phyloP scores from a whole-genome alignment of 2,113 vertebrate species.

The Syrmaticus mikado region DNA sequence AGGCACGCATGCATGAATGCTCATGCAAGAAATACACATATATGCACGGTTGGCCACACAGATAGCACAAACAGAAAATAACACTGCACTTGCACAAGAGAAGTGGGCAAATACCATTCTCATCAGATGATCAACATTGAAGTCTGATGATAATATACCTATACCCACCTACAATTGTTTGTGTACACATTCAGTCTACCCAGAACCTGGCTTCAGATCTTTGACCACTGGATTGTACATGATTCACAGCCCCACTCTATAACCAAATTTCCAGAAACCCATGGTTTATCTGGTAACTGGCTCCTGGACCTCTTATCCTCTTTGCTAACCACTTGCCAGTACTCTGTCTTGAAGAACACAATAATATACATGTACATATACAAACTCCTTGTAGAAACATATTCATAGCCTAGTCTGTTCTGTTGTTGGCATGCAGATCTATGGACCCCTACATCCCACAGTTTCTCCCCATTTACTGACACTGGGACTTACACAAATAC shows the following conservation, averaged over 20 bases:
- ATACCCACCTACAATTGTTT: neutral
- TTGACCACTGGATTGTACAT: neutral
- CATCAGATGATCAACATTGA: neutral
- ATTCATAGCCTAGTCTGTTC: neutral
- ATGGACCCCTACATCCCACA: too few relatives aligned
- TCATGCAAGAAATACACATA: neutral
- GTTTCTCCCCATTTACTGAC: neutral
- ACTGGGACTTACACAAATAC: neutral
- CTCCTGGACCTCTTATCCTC: neutral
- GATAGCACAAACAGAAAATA: neutral
- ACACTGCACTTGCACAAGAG: neutral
- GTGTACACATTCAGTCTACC: neutral
- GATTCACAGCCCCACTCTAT: neutral
- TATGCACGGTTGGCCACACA: neutral
- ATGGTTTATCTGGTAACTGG: fast-evolving
- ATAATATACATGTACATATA: neutral
- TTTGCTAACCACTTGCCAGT: neutral
- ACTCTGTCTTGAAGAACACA: neutral
- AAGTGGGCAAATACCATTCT: neutral
- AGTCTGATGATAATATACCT: neutral
- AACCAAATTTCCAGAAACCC: neutral
- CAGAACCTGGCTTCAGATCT: neutral
- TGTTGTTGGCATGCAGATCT: neutral
- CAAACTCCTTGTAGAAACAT: neutral
- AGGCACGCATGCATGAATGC: neutral